Percentiles rank a stretch among this genome's conserved stretches.
phyloP scores from a whole-genome alignment of 2,888 invertebrate species.

The Cataglyphis cursor region DNA sequence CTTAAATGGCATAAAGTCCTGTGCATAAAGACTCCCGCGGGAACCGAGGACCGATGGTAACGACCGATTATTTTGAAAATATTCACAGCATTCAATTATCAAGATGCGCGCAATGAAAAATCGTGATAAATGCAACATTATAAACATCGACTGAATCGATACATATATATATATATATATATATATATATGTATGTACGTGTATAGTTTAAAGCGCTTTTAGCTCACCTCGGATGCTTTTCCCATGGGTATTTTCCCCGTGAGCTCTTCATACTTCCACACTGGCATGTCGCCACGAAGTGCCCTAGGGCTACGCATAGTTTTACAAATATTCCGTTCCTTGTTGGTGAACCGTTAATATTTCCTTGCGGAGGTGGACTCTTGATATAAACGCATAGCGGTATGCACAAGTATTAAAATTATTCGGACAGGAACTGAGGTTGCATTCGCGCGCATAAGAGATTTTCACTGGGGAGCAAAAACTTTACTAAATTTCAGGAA shows the following conservation, averaged over 20 bases:
- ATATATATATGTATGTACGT: conserved; percentile 41
- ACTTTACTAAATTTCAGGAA: conserved; percentile 28
- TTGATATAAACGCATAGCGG: conserved; percentile 8
- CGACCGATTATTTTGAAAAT: conserved; percentile 38
- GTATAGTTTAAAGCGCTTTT: conserved; percentile 79
- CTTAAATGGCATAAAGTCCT: conserved; percentile 31
- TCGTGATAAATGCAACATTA: conserved; percentile 1
- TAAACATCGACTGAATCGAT: conserved; percentile 27
- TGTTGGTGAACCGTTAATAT: conserved; percentile 79
- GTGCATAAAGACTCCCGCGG: not conserved
- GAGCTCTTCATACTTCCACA: conserved; percentile 80
- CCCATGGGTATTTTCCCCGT: conserved; percentile 80
- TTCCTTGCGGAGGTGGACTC: conserved; percentile 63
- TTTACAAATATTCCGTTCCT: conserved; percentile 83
- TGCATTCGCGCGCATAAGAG: conserved; percentile 3
- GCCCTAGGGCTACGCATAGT: conserved; percentile 82
- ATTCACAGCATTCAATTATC: conserved; percentile 54
- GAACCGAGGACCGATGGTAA: not conserved
- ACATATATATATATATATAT: not conserved
- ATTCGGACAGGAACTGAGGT: conserved; percentile 27
- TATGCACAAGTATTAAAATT: conserved; percentile 64
- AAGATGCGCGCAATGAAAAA: not conserved
- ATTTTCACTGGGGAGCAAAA: conserved; percentile 46
- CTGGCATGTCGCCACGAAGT: conserved; percentile 75
- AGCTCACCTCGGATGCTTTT: conserved; percentile 72